A percentile compares a stretch with the other conserved stretches of the same genome.
Conservation (phyloP, 1,140 invertebrate species). For the Tetramorium parvispinum region DNA sequence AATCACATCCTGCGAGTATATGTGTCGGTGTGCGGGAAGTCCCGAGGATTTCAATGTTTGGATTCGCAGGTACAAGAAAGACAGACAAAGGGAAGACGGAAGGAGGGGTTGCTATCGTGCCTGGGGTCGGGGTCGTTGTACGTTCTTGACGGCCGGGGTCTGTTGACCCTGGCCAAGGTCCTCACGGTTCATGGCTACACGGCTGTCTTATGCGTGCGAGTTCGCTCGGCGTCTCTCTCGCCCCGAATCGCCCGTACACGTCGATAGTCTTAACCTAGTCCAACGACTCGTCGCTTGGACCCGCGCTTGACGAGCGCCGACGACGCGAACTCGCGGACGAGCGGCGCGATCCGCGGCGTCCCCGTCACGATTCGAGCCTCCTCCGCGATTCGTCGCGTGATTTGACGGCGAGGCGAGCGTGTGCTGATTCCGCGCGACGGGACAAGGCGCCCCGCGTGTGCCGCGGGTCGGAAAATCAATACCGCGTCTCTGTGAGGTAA, state of each 20-base stretch:
- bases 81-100: not conserved
- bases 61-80: not conserved
- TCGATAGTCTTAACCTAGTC: constrained; percentile 58
- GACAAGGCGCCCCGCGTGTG: constrained; percentile 10
- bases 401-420: no score
- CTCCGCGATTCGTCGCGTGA: not conserved
- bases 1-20: not conserved
- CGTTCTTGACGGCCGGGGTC: constrained; percentile 82
- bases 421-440: not conserved
- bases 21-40: not conserved
- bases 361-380: no score
- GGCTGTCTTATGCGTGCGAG: constrained; percentile 34
- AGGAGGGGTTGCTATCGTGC: constrained; percentile 63
- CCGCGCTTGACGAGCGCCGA: no score
- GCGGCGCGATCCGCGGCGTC: not conserved
- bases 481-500: constrained; percentile 63
- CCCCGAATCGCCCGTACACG: not conserved
- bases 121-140: constrained; percentile 84
- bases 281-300: constrained; percentile 4
- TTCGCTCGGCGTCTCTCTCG: constrained; percentile 29
- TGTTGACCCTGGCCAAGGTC: constrained; percentile 83
- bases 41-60: not conserved
- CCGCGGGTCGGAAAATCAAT: constrained; percentile 70
- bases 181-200: constrained; percentile 60
- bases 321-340: not conserved